phyloP scores from a whole-genome alignment of 2,797 vertebrate species.

The Cryptoprocta ferox region DNA sequence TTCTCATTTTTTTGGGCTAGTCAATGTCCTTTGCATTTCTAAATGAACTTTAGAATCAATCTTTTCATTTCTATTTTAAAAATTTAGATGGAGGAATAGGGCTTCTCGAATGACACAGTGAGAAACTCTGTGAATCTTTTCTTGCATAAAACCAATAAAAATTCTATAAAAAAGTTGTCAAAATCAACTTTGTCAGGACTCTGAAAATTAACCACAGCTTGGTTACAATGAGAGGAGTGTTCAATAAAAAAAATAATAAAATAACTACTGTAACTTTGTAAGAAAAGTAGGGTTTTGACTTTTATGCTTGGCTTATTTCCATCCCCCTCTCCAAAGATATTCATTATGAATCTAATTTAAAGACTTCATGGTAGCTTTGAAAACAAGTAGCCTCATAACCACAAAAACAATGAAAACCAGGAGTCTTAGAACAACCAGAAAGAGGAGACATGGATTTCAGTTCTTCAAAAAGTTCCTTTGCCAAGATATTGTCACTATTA shows the following conservation, averaged over 20 bases:
- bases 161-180: neutral
- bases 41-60: neutral
- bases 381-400: neutral
- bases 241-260: neutral
- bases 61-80: slow-evolving; percentile 5
- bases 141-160: neutral
- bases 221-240: neutral
- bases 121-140: neutral
- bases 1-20: neutral
- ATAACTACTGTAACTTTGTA: neutral
- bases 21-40: neutral
- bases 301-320: neutral
- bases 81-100: neutral
- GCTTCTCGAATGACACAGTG: neutral
- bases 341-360: neutral
- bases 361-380: neutral
- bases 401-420: neutral
- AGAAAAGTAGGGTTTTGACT: neutral
- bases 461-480: neutral
- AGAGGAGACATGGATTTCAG: neutral
- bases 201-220: neutral
- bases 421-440: neutral
- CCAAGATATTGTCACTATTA: neutral
- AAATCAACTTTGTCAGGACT: neutral
- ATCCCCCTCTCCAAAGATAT: neutral